Evolutionary conservation across 2,113 vertebrate species (phyloP).

Genomic region (Paracanthobrama guichenoti): DNA sequence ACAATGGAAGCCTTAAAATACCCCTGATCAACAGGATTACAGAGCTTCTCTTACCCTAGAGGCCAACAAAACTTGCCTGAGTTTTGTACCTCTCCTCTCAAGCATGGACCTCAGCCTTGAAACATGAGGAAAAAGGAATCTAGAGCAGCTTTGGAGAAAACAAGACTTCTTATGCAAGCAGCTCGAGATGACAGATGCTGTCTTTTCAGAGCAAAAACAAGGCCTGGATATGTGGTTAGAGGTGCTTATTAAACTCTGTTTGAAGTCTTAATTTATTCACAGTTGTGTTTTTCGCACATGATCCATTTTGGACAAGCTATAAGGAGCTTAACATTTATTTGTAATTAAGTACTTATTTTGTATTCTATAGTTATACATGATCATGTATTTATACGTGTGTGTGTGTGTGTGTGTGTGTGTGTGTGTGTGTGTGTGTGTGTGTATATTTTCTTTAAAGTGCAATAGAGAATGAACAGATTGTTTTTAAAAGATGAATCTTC

Average conservation of each 20-base stretch:
- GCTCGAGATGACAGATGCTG: constrained; percentile 57
- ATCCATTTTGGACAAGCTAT: constrained; percentile 39
- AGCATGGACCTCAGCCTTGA: constrained; percentile 67
- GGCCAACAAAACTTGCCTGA: neutral
- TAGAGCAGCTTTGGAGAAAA: constrained; percentile 55
- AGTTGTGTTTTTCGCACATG: constrained; percentile 50
- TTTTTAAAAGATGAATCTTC: constrained; percentile 55
- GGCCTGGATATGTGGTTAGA: constrained; percentile 49
- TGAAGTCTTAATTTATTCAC: constrained; percentile 67
- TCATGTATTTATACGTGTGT: constrained; percentile 70
- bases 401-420: too few relatives aligned
- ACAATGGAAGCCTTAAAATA: neutral
- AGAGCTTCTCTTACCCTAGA: neutral
- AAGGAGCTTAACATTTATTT: constrained; percentile 57
- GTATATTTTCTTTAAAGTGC: constrained; percentile 82
- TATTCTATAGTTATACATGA: constrained; percentile 50
- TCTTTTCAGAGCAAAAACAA: constrained; percentile 66
- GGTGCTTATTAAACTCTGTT: constrained; percentile 46
- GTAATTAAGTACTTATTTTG: constrained; percentile 57
- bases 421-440: constrained; percentile 47
- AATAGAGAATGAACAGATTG: constrained; percentile 80
- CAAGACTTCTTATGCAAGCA: constrained; percentile 56
- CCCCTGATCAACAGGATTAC: neutral
- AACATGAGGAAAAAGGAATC: constrained; percentile 41
- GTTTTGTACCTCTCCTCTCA: constrained; percentile 11